Evolutionary conservation across 2,888 invertebrate species (phyloP).

Genomic region (Thymelicus sylvestris): DNA sequence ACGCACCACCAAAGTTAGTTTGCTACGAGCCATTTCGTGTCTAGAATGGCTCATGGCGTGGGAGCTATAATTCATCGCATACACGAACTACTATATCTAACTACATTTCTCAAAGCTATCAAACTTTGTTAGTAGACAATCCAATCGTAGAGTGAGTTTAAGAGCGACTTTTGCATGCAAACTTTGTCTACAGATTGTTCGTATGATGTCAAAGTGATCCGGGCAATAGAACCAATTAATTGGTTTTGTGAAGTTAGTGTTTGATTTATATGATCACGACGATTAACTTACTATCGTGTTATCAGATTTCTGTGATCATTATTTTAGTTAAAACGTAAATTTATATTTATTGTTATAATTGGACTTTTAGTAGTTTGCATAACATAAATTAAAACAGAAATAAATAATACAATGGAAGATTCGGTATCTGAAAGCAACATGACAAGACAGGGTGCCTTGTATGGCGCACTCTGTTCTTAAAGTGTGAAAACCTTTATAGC

Average conservation of each 20-base stretch:
- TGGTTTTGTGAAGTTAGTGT: conserved; percentile 59
- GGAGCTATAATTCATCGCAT: conserved; percentile 55
- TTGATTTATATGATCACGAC: conserved; percentile 51
- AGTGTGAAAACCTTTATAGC: no score
- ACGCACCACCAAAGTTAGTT: conserved; percentile 45
- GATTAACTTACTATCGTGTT: conserved; percentile 8
- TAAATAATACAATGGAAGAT: no score
- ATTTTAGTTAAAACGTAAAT: neutral
- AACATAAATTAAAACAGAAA: no score
- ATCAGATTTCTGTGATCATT: neutral
- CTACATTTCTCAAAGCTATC: conserved; percentile 73
- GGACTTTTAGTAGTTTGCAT: neutral
- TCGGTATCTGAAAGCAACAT: no score
- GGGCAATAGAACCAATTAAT: conserved; percentile 78
- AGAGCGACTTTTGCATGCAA: conserved; percentile 76
- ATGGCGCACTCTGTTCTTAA: no score
- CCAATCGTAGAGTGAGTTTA: conserved; percentile 67
- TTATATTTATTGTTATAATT: neutral
- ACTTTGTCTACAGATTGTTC: conserved; percentile 75
- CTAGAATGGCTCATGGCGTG: conserved; percentile 55
- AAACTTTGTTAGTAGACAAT: conserved; percentile 75
- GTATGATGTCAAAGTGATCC: conserved; percentile 73
- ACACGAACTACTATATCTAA: conserved; percentile 70
- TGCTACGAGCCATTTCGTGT: conserved; percentile 62
- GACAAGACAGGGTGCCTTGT: no score